Evolutionary conservation across 2,888 invertebrate species (phyloP).

Genomic region (Cantharis nigra): DNA sequence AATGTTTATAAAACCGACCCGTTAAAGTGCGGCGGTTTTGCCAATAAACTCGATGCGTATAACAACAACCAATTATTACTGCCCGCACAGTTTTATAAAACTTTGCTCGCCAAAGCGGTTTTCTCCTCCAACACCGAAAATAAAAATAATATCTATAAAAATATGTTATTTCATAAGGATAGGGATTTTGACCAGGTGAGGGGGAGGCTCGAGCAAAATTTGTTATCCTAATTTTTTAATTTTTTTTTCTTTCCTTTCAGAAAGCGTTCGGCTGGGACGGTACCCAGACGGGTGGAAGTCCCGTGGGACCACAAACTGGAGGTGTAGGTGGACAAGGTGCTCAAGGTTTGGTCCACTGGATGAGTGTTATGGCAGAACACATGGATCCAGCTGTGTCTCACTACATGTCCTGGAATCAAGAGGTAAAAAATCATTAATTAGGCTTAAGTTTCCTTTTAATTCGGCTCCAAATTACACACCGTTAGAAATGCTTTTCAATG

Average conservation of each 20-base stretch:
- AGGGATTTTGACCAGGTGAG: slow-evolving; percentile 55
- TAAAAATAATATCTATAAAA: slow-evolving; percentile 54
- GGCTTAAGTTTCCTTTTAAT: slow-evolving; percentile 53
- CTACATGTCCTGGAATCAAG: slow-evolving; percentile 66
- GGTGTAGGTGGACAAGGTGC: slow-evolving; percentile 67
- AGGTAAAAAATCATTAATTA: slow-evolving; percentile 49
- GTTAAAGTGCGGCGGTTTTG: slow-evolving; percentile 53
- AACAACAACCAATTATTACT: slow-evolving; percentile 60
- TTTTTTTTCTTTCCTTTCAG: slow-evolving; percentile 57
- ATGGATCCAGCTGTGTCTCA: slow-evolving; percentile 86
- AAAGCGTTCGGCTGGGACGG: slow-evolving; percentile 60
- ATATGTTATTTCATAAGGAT: slow-evolving; percentile 54
- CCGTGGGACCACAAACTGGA: slow-evolving; percentile 59
- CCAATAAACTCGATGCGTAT: slow-evolving; percentile 55
- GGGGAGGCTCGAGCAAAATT: not conserved
- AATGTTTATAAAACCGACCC: slow-evolving; percentile 40
- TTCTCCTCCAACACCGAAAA: slow-evolving; percentile 59
- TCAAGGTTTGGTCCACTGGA: slow-evolving; percentile 91
- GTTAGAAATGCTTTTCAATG: slow-evolving; percentile 5
- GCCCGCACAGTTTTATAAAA: slow-evolving; percentile 80
- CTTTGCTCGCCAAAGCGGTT: slow-evolving; percentile 74
- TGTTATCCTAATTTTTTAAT: not conserved
- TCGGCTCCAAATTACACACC: slow-evolving; percentile 8
- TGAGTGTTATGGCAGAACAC: slow-evolving; percentile 96
- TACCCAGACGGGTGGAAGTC: slow-evolving; percentile 58